Percentiles rank a stretch among this genome's conserved stretches.
These are phyloP conservation scores for Tachuris rubrigastra DNA, from an alignment of 2,113 vertebrate species.

Conservation along the genomic window DNA sequence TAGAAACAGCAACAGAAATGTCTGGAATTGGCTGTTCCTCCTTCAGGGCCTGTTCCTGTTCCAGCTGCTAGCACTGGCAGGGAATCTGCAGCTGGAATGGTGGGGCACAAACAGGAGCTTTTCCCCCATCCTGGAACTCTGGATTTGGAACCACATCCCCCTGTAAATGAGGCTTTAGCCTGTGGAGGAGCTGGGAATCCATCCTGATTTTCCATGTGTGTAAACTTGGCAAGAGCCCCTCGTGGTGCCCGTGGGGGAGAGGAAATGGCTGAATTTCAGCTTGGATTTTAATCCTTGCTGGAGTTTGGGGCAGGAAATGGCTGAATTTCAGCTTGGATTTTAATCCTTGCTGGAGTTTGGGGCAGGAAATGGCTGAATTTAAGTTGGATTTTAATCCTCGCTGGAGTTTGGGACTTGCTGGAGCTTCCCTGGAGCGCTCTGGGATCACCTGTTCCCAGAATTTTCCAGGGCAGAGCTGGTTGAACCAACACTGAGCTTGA, in stretches of 20 bases:
- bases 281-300: too few species aligned
- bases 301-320: too few species aligned
- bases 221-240: background rate
- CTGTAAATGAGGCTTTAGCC: rapidly evolving
- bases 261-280: background rate
- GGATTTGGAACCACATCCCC: too few species aligned
- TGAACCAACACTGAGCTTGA: background rate
- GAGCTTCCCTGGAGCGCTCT: background rate
- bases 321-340: too few species aligned
- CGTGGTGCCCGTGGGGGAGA: background rate
- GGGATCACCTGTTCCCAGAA: background rate
- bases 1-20: background rate
- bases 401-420: background rate
- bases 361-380: background rate
- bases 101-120: background rate
- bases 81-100: background rate
- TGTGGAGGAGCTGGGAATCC: background rate
- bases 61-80: background rate
- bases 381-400: background rate
- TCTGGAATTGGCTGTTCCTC: background rate
- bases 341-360: too few species aligned
- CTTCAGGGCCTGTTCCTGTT: background rate
- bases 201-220: too few species aligned
- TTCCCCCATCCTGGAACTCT: background rate
- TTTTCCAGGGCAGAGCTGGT: background rate